Conservation (phyloP, 2,888 invertebrate species). For the Lepidocyrtoides sp. region DNA sequence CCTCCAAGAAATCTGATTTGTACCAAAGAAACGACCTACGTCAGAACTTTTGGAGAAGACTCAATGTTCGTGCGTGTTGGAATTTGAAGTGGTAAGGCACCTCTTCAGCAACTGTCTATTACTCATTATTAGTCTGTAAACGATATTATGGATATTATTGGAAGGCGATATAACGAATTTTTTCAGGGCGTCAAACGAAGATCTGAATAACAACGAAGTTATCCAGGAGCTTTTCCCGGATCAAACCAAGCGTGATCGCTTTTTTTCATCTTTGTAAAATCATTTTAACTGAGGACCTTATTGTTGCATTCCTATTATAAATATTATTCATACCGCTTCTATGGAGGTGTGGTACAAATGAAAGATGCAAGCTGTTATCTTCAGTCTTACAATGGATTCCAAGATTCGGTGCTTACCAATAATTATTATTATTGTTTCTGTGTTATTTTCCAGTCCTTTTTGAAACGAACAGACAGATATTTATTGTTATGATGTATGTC, state of each 20-base stretch:
- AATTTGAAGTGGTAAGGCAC: conserved; percentile 24
- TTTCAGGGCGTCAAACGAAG: conserved; percentile 2
- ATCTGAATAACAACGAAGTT: neutral
- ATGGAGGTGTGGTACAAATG: too few relatives aligned
- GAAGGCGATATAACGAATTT: too few relatives aligned
- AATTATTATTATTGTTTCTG: too few relatives aligned
- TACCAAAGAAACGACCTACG: neutral
- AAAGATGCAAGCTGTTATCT: too few relatives aligned
- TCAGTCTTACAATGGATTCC: too few relatives aligned
- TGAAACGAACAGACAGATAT: too few relatives aligned
- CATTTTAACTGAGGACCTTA: neutral
- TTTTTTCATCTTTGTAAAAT: neutral
- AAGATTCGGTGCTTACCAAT: too few relatives aligned
- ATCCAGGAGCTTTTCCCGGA: conserved; percentile 11
- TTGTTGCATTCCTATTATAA: too few relatives aligned
- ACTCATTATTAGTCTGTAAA: neutral
- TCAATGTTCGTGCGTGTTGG: conserved; percentile 20
- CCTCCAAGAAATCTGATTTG: neutral
- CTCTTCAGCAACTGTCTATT: neutral
- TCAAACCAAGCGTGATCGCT: neutral
- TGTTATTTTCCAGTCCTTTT: too few relatives aligned
- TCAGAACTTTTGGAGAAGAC: neutral
- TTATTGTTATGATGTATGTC: too few relatives aligned
- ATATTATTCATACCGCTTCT: too few relatives aligned
- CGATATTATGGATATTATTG: too few relatives aligned